A percentile compares a stretch with the other conserved stretches of the same genome.
phyloP scores from a whole-genome alignment of 2,888 invertebrate genomes.

The Fragum sueziense region DNA sequence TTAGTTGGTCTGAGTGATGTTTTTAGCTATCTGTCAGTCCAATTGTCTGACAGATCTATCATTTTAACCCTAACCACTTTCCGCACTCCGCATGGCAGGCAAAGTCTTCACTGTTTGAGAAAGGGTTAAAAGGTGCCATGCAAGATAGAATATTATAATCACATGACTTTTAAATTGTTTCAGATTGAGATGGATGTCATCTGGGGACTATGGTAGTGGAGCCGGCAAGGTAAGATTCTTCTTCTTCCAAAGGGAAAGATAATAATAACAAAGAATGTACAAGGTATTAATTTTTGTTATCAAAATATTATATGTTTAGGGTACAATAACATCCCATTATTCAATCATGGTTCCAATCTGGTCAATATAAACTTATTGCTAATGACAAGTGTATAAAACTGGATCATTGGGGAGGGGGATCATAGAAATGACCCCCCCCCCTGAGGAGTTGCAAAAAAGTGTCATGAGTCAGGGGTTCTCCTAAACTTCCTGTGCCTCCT shows the following conservation, averaged over 20 bases:
- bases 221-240: constrained; percentile 58
- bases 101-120: not conserved
- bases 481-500: too few species aligned
- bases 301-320: not conserved
- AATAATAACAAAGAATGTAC: not conserved
- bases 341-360: not conserved
- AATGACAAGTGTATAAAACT: not conserved
- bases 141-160: not conserved
- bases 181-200: constrained; percentile 59
- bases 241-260: not conserved
- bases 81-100: too few species aligned
- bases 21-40: not conserved
- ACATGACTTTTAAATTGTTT: constrained; percentile 2
- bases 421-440: too few species aligned
- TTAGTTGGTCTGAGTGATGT: too few species aligned
- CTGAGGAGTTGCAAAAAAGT: too few species aligned
- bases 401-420: not conserved
- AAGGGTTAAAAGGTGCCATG: not conserved
- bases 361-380: not conserved
- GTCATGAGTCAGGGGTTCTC: too few species aligned
- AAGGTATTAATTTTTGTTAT: not conserved
- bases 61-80: not conserved
- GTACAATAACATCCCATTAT: not conserved
- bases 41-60: not conserved
- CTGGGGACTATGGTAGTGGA: constrained; percentile 56